Evolutionary conservation across 64 coral and sea anemone genomes (phyloP), one percentile per base, ranked within the genome.

Genomic region (Platygyra sinensis): DNA sequence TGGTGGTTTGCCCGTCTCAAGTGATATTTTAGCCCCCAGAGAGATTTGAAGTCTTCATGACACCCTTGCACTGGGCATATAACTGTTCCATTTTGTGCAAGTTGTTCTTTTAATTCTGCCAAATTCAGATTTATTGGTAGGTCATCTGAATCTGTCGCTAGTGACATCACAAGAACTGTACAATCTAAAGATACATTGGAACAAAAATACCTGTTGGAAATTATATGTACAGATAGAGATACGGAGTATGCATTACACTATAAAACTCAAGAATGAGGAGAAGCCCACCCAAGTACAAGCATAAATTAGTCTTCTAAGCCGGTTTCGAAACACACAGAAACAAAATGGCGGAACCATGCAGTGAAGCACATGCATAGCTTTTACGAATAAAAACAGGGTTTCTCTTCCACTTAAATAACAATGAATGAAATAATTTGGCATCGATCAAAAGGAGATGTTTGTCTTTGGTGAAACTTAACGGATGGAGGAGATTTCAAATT

Each of bases 11-110:
- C 54, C 42, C 79, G 84, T 63, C 79, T 92, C 38, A 92, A n/a
- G 46, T 92, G 90, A 20, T 87, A 92, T 52, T 87, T 86, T 4
- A 92, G 61, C 12, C 90, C 90, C 83, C 90, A 87, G 30, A 92
- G 52, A 52, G 90, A 92, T 16, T 67, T 92, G 83, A 92, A 92
- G 30, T 72, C 80, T n/a, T 92, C 55, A 36, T 52, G 30, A 33
- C 90, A 92, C 39, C 57, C 61, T 39, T 75, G 17, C 3, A 39
- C 33, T 57, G 90, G 90, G 29, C 90, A 92, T 19, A 59, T 13
- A 28, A 92, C 62, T 15, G 65, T 27, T n/a, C 90, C 90, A 55
- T 69, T n/a, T 29, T 74, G 52, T 67, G 75, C 38, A 16, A 92
- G 83, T 87, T 92, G 73, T 10, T 75, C 84, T 71, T 92, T 92